Evolutionary conservation across 35 echinoderm and acorn worm species (phyloP), one percentile per base, ranked within the genome.

Genomic region (Hemicentrotus pulcherrimus): DNA sequence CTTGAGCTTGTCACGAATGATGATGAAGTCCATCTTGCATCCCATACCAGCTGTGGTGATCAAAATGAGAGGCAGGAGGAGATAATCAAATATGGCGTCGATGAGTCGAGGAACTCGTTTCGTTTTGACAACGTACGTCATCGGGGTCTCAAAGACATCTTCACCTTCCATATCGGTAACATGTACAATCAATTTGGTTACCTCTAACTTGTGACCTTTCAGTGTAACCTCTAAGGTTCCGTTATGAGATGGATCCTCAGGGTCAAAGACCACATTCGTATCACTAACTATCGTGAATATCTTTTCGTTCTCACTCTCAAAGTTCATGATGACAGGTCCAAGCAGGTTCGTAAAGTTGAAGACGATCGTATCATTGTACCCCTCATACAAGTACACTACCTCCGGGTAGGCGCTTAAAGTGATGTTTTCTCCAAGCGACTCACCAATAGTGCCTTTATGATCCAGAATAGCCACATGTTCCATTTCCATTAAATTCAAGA

Each of bases 21-120:
- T 86, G 47, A 95, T 95, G 50, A 96, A 95, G 47, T 99, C 98
- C 95, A 99, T 97, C 86, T 97, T 97, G 58, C 98, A 97, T 18
- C 98, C 98, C 96, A 99, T 99, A 24, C 98, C 98, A 15, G 96
- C 94, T 9, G 96, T 97, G 6, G 98, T 95, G 41, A 99, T 94
- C 19, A 99, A 91, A 28, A 99, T 85, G 46, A 99, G 70, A 32
- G 98, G 98, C 2, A 99, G 95, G 2, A 99, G 90, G 46, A 97
- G 89, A 31, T 94, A 97, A 47, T 97, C 96, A 59, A 99, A 99
- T 47, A 99, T 95, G 30, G 65, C 85, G 94, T 99, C 98, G 31
- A 99, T 99, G 33, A 96, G 48, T 47, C 98, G 61, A 59, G 95
- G 97, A 32, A 97, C 71, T 85, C 98, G 48, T 65, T 86, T 59